A percentile compares a stretch with the other conserved stretches of the same genome.
Evolutionary conservation across 2,797 vertebrate genomes (phyloP).

Genomic region (Erithacus rubecula): DNA sequence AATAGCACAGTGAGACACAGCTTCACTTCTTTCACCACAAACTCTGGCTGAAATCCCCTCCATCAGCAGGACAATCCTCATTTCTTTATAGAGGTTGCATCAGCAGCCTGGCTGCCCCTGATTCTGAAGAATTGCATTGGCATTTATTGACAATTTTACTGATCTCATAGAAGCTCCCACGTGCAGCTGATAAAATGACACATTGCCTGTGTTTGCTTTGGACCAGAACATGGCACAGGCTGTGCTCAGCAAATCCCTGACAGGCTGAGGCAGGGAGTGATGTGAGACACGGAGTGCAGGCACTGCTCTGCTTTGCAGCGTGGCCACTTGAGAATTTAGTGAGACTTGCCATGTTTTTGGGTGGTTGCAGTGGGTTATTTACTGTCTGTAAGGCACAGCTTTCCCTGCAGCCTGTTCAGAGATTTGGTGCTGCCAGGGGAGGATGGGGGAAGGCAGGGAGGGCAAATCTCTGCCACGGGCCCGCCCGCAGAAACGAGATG

Average conservation of each 20-base stretch:
- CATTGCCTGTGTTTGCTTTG: accelerated
- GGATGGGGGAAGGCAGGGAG: background rate
- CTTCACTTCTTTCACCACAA: background rate
- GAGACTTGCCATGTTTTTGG: accelerated
- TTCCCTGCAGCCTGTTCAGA: background rate
- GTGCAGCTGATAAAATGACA: background rate
- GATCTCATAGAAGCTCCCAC: background rate
- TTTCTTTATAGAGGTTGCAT: background rate
- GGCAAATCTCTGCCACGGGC: background rate
- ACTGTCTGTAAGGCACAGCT: background rate
- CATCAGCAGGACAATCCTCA: background rate
- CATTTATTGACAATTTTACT: background rate
- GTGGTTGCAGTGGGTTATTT: background rate
- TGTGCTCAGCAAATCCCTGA: background rate
- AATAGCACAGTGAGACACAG: accelerated
- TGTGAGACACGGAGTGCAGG: background rate
- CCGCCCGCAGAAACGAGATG: background rate
- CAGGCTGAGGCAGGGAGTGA: background rate
- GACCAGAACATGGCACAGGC: accelerated
- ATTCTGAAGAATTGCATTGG: background rate
- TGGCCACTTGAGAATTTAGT: background rate
- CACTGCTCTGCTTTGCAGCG: background rate
- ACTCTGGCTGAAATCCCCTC: background rate
- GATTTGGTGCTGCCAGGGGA: background rate
- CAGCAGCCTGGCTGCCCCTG: background rate